Evolutionary conservation across 1,140 invertebrate genomes (phyloP), one percentile per base, ranked within the genome.

Genomic region (Drosophila arizonae): DNA sequence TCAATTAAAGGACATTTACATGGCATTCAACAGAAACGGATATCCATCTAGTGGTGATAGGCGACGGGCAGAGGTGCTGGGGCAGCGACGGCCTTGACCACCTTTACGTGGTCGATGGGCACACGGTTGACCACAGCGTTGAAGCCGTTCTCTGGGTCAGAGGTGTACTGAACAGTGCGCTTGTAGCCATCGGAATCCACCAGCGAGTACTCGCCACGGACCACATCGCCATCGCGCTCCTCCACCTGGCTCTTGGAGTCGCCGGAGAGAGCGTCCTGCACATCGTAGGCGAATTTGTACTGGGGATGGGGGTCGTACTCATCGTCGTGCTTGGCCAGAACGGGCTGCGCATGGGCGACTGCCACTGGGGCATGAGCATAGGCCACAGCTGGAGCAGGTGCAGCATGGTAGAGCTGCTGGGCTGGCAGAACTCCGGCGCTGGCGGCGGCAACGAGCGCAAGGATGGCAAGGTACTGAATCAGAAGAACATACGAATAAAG

Each of bases 201-300:
- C 60, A 94, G 87, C 54, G 93, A 93, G 92, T 94, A 94, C 43
- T 93, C 92, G 62, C 94, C 94, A 76, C 93, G 93, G 30, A 95
- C 94, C 33, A 94, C 94, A 77, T 94, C 93, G 75, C 94, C 92
- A 52, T 94, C 92, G 56, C 93, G 93, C 76, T 94, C 93, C 72
- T 93, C 87, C 4, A 94, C 93, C 82, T 94, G 94, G 86, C 80
- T 87, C 91, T 95, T 95, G 72, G 94, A 94, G 92, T 95, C 94
- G 41, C 95, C 95, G 39, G 43, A 45, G 36, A 39, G 36, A 3
- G 36, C 10, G 11, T 39, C 36, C 11, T 39, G 36, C 36, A 39
- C 36, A 11, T 39, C 36, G 36, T 39, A 39, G 10, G 36, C 36
- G 4, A 11, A 39, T 8, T 39, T 39, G 90, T 94, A 94, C 80